These are phyloP conservation scores for Noctua fimbriata DNA, from an alignment of 2,888 invertebrate genomes.

Conservation along the genomic window DNA sequence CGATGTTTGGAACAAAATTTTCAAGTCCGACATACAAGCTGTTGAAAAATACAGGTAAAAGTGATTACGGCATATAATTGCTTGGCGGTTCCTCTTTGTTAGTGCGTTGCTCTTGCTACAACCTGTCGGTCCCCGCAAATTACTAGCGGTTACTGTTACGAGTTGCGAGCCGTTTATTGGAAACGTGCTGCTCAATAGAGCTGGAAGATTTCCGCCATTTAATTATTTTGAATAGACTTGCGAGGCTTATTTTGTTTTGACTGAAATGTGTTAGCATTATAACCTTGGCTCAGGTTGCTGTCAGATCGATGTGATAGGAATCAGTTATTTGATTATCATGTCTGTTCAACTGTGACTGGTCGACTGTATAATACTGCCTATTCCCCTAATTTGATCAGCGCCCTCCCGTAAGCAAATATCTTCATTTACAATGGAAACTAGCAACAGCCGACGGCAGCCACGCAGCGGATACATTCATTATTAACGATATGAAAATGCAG, in stretches of 20 bases:
- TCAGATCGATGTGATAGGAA: neutral
- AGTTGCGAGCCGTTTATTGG: conserved; percentile 49
- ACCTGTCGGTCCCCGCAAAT: conserved; percentile 47
- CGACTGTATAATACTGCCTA: conserved; percentile 23
- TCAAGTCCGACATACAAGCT: conserved; percentile 22
- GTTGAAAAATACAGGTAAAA: conserved; percentile 36
- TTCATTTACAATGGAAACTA: conserved; percentile 66
- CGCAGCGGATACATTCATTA: conserved; percentile 52
- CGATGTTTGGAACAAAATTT: conserved; percentile 16
- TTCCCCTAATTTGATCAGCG: conserved; percentile 41
- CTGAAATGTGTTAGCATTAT: neutral
- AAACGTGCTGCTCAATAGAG: conserved; percentile 56
- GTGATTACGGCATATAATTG: conserved; percentile 56
- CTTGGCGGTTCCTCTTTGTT: conserved; percentile 48
- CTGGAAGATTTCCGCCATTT: conserved; percentile 54
- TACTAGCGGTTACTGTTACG: conserved; percentile 24
- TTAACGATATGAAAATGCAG: conserved; percentile 62
- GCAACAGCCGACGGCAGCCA: conserved; percentile 8
- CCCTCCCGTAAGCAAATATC: conserved; percentile 53
- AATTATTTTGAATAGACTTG: conserved; percentile 54
- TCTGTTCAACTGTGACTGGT: neutral
- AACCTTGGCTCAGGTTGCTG: neutral
- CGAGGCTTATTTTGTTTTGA: conserved; percentile 36
- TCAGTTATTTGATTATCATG: neutral
- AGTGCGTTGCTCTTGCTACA: conserved; percentile 12